Base-by-base conservation (phyloP, 1,140 invertebrate genomes). In the Phymorhynchus buccinoides region DNA sequence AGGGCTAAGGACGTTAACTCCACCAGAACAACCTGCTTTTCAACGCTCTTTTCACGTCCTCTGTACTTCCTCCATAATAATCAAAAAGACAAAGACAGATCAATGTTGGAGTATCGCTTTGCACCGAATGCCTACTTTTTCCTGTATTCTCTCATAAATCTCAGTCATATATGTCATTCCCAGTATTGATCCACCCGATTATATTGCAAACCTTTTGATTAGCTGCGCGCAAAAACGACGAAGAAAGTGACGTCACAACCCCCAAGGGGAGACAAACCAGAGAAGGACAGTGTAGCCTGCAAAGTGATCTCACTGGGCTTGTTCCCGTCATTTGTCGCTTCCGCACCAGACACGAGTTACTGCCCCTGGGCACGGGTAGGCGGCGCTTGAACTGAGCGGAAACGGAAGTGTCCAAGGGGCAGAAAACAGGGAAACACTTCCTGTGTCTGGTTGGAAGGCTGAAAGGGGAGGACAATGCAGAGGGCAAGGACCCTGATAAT, bases 281-380 rank as follows among this genome's bases (percentile, higher is more conserved):
- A 37, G 37, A 75, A 75, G 73, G 37, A 75, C 35, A 2, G 30
- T 35, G 16, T 39, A 41, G 73, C 39, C 73, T 35, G 73, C 14
- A 75, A n/a, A 75, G 37, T 75, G 73, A 37, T 27, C 32, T 75
- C 35, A 35, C 16, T 35, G 18, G 6, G 7, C 73, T 27, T 75
- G 73, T 41, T 75, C 73, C 73, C 37, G 73, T 75, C 73, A 75
- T 75, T 75, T 41, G 73, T 39, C 35, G 18, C 73, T 75, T 75
- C 73, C 73, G 73, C 73, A 41, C 73, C 73, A 75, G 73, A 75
- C 73, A 27, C 73, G 73, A 75, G 73, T 75, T 39, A 41, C 4
- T 39, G 37, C 37, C 73, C 73, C 27, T 75, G 27, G 73, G 73
- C n/a, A 30, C 73, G 22, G 18, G 7, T 41, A 4, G 18, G 37